Evolutionary conservation across 2,888 invertebrate genomes (phyloP), one percentile per base, ranked within the genome.

Genomic region (Tinea semifulvella): DNA sequence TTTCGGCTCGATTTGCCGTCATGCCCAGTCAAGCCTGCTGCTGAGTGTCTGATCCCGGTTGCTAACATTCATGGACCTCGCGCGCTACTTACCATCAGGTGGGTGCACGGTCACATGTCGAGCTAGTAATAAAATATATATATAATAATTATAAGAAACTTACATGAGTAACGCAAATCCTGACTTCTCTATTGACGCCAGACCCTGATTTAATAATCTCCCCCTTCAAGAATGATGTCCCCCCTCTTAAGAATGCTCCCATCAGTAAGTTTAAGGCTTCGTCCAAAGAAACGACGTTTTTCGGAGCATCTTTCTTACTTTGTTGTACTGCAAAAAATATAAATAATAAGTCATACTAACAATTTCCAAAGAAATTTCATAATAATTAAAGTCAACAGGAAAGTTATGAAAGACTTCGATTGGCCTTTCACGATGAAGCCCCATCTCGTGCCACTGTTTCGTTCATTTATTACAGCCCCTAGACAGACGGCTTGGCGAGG

Each of bases 81-180:
- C n/a, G n/a, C n/a, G n/a, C n/a, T n/a, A n/a, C n/a, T n/a, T n/a
- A n/a, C n/a, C n/a, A n/a, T n/a, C n/a, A n/a, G n/a, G n/a, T n/a
- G n/a, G n/a, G n/a, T n/a, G n/a, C n/a, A n/a, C n/a, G n/a, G n/a
- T n/a, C n/a, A n/a, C n/a, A n/a, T n/a, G n/a, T n/a, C n/a, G n/a
- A n/a, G n/a, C n/a, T n/a, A n/a, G n/a, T n/a, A 22, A 22, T 7
- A 22, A 22, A 5, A 7, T 22, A 22, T 7, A 22, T 22, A 5
- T 22, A 8, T n/a, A 6, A n/a, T 26, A 2, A 17, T 18, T 18
- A 39, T 8, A 44, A 36, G 4, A 2, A 50, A 84, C 88, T 86
- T 73, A 95, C 95, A 82, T 98, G 95, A 3, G 98, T 97, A 0
- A 99, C 94, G 48, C 98, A 98, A 47, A 99, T 96, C 52, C 98